Evolutionary conservation across 2,797 vertebrate genomes (phyloP), one percentile per base, ranked within the genome.

Genomic region (Decapterus maruadsi): DNA sequence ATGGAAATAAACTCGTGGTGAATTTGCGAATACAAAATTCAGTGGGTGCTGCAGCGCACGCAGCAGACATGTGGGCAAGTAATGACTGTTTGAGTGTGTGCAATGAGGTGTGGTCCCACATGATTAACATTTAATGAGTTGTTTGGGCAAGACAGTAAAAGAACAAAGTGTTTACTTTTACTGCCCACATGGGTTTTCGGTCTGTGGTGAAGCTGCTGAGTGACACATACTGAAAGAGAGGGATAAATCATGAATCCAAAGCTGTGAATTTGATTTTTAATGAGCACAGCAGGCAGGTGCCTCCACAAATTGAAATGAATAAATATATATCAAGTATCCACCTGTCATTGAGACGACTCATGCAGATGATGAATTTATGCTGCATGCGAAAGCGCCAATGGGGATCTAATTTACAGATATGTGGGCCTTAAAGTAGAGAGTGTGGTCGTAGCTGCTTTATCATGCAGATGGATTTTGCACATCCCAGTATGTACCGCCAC

Each of bases 71-170:
- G 68, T 75, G 57, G 78, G 53, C 17, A 19, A 46, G 51, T 72
- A 72, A 72, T 82, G 74, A 79, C 46, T 81, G 57, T 67, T 79
- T 86, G 58, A 65, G 75, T 77, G 42, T 65, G 77, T 71, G 61
- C 68, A 89, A 75, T 84, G 83, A 92, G 84, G 66, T 77, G 88
- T 84, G 83, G 69, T 43, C 68, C 67, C 50, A 31, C 57, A 72
- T 84, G 73, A 89, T 87, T 87, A 88, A 87, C 70, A 74, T 85
- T 82, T 83, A 88, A 88, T 83, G 61, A 16, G 57, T 68, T 88
- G 72, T 88, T 90, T 87, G 57, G 73, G 55, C 48, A 81, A 66
- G 60, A 81, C 65, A 66, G 46, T 46, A 48, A 81, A 68, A 76
- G 26, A 81, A 74, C 55, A 72, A 74, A 85, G 75, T 74, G 65